Percentiles rank a stretch among this genome's conserved stretches.
These are phyloP conservation scores for Callorhinus ursinus DNA, from an alignment of 2,113 vertebrate species.

Conservation along the genomic window DNA sequence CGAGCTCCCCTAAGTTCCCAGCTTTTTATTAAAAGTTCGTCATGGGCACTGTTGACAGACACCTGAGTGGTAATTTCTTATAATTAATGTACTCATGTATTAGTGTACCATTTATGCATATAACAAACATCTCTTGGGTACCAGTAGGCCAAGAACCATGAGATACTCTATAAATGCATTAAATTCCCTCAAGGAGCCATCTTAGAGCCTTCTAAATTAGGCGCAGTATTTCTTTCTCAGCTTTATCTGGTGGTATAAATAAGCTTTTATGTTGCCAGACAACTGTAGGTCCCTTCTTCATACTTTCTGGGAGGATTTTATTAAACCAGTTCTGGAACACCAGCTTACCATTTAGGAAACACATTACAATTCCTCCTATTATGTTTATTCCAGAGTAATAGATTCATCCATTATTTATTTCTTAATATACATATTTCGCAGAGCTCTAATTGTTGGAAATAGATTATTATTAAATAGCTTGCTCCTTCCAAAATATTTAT, in stretches of 20 bases:
- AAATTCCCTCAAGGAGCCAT: neutral
- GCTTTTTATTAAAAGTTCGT: neutral
- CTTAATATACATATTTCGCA: neutral
- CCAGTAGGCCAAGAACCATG: neutral
- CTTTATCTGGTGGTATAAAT: neutral
- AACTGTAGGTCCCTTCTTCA: neutral
- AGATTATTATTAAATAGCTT: conserved; percentile 9
- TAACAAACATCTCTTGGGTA: neutral
- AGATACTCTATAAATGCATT: neutral
- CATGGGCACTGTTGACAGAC: neutral
- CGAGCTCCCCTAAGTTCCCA: neutral
- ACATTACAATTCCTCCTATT: neutral
- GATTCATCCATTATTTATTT: neutral
- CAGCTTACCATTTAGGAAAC: neutral
- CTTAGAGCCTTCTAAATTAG: neutral
- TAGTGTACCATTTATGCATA: neutral
- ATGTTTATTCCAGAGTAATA: conserved; percentile 34
- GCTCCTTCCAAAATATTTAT: conserved; percentile 16
- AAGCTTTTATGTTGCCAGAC: neutral
- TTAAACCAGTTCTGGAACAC: neutral
- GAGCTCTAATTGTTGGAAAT: neutral
- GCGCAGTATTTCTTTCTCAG: neutral
- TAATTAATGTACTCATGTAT: neutral
- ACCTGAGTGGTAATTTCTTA: neutral
- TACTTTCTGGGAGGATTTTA: neutral